These are phyloP conservation scores for Diplodus puntazzo DNA, from an alignment of 2,797 vertebrate species.

Conservation along the genomic window DNA sequence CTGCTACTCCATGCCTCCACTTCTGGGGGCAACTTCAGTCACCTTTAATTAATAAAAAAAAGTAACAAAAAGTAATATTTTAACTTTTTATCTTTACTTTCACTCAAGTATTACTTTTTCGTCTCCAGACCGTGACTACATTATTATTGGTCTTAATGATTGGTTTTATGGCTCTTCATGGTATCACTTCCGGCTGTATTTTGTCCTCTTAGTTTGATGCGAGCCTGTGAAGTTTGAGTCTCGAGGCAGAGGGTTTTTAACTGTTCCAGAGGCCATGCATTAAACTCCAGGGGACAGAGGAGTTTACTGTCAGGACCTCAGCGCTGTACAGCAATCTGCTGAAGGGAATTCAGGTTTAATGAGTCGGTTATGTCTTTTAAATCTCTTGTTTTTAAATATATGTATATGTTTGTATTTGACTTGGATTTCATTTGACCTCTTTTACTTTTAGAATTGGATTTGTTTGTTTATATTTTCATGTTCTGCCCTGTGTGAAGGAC, in stretches of 20 bases:
- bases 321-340: neutral
- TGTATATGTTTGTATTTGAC: too few species aligned
- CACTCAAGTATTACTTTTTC: too few species aligned
- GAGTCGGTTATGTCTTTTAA: neutral
- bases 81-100: too few species aligned
- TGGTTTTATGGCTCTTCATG: neutral
- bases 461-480: neutral
- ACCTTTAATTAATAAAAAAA: too few species aligned
- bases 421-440: neutral
- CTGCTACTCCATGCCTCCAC: too few species aligned
- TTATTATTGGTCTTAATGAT: neutral
- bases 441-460: neutral
- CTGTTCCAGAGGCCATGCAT: neutral
- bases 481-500: neutral
- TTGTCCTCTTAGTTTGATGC: neutral
- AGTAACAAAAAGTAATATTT: too few species aligned
- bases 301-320: constrained; percentile 15
- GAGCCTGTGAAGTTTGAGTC: neutral
- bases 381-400: neutral
- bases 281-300: neutral
- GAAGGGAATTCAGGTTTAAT: neutral
- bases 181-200: neutral
- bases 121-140: neutral
- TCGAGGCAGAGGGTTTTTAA: neutral
- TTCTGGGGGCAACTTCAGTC: too few species aligned